Conservation (phyloP, 2,113 vertebrate species). For the Gambusia holbrooki region DNA sequence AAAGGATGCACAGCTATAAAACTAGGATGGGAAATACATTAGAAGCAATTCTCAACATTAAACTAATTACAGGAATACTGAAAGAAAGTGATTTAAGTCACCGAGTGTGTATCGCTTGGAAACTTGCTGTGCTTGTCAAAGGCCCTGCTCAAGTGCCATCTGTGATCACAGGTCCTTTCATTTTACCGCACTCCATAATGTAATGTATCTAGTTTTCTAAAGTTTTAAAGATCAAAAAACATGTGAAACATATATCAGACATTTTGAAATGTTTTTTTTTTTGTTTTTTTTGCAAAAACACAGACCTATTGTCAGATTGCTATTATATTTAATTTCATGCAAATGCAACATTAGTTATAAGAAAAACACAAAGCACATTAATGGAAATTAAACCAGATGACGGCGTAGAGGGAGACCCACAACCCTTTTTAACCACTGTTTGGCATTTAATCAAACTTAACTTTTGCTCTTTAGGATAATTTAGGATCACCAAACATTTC, state of each 20-base stretch:
- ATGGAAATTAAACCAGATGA: neutral
- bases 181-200: slow-evolving; percentile 33
- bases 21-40: slow-evolving; percentile 66
- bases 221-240: slow-evolving; percentile 34
- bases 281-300: slow-evolving; percentile 4
- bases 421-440: neutral
- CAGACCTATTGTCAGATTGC: slow-evolving; percentile 19
- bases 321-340: slow-evolving; percentile 23
- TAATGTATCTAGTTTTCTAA: slow-evolving; percentile 10
- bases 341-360: slow-evolving; percentile 9
- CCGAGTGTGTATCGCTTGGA: slow-evolving; percentile 40
- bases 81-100: slow-evolving; percentile 47
- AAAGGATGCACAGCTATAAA: slow-evolving; percentile 89
- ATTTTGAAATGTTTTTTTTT: neutral
- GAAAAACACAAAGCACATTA: neutral
- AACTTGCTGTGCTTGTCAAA: slow-evolving; percentile 71
- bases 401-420: neutral
- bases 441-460: neutral
- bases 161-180: slow-evolving; percentile 38
- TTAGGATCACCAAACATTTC: neutral
- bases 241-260: slow-evolving; percentile 42
- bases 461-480: neutral
- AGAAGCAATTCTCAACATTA: slow-evolving; percentile 59
- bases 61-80: slow-evolving; percentile 34
- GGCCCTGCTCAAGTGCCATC: slow-evolving; percentile 48